Evolutionary conservation across 2,888 invertebrate genomes (phyloP).

Genomic region (Diaprepes abbreviatus): DNA sequence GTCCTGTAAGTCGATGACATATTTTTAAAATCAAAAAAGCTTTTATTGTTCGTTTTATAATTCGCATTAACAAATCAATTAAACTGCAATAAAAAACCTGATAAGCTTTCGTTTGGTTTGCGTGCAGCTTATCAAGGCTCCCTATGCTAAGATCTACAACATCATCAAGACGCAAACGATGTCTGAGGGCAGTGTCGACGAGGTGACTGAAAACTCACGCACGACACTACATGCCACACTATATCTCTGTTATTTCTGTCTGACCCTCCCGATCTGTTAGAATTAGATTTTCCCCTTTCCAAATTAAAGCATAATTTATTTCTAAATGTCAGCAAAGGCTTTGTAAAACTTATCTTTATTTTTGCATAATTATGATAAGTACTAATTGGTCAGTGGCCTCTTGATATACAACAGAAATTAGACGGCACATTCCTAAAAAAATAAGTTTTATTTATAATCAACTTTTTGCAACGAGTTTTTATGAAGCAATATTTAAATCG

Average conservation of each 20-base stretch:
- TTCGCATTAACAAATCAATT: not conserved
- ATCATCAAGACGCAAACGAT: conserved; percentile 93
- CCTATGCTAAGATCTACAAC: conserved; percentile 96
- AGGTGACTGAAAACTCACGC: conserved; percentile 62
- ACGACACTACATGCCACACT: conserved; percentile 57
- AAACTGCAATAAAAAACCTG: conserved; percentile 13
- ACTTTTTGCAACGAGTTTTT: too few relatives aligned
- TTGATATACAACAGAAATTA: too few relatives aligned
- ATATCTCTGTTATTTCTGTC: conserved; percentile 21
- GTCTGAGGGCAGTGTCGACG: conserved; percentile 74
- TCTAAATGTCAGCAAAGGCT: conserved; percentile 22
- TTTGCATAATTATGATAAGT: too few relatives aligned
- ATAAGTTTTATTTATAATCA: too few relatives aligned
- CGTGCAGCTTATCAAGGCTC: conserved; percentile 93
- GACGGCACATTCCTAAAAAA: too few relatives aligned
- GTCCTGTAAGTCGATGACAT: too few relatives aligned
- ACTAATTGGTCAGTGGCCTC: too few relatives aligned
- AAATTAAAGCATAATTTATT: not conserved
- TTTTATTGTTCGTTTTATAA: conserved; percentile 6
- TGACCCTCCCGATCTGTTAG: conserved; percentile 3
- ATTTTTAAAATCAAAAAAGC: not conserved
- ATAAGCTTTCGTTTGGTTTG: conserved; percentile 52
- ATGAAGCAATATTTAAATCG: too few relatives aligned
- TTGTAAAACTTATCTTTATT: conserved; percentile 3
- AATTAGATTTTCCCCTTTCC: conserved; percentile 18